phyloP scores from a whole-genome alignment of 2,113 vertebrate genomes.

The Speoplatyrhinus poulsoni region DNA sequence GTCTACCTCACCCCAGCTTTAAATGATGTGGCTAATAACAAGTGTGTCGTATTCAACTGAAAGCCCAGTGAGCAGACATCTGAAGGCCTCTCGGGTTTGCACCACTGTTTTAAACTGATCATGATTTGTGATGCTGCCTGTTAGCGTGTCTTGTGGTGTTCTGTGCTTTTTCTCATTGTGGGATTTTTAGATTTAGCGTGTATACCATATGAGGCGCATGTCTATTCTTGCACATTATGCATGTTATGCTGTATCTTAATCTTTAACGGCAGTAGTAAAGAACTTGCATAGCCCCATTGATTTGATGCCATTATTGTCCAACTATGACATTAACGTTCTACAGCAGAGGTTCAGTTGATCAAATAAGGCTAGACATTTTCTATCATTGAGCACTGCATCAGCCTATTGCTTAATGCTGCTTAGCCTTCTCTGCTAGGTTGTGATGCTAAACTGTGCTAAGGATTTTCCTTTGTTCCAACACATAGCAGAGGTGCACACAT shows the following conservation, averaged over 20 bases:
- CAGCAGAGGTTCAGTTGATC: constrained; percentile 12
- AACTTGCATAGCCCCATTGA: neutral
- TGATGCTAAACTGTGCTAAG: too few species aligned
- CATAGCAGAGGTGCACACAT: too few species aligned
- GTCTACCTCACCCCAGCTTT: constrained; percentile 23
- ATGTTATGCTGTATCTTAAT: neutral
- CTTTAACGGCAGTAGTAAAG: neutral
- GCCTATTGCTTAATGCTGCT: constrained; percentile 44
- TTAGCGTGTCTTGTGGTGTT: constrained; percentile 1
- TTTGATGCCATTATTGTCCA: neutral
- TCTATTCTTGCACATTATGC: constrained; percentile 8
- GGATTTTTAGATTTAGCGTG: constrained; percentile 10
- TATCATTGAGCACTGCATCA: constrained; percentile 11
- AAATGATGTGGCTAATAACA: constrained; percentile 48
- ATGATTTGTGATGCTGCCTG: constrained; percentile 21
- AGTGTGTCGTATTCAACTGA: constrained; percentile 48
- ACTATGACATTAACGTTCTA: neutral
- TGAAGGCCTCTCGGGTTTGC: constrained; percentile 57
- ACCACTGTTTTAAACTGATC: constrained; percentile 13
- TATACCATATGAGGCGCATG: constrained; percentile 14
- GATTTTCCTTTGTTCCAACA: constrained; percentile 20
- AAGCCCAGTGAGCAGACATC: constrained; percentile 45
- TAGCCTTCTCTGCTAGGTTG: constrained; percentile 21
- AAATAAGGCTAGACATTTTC: constrained; percentile 5
- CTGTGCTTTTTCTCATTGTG: constrained; percentile 2